Percentiles rank a stretch among this genome's conserved stretches.
These are phyloP conservation scores for Creontiades dilutus DNA, from an alignment of 2,888 invertebrate species.

Conservation along the genomic window DNA sequence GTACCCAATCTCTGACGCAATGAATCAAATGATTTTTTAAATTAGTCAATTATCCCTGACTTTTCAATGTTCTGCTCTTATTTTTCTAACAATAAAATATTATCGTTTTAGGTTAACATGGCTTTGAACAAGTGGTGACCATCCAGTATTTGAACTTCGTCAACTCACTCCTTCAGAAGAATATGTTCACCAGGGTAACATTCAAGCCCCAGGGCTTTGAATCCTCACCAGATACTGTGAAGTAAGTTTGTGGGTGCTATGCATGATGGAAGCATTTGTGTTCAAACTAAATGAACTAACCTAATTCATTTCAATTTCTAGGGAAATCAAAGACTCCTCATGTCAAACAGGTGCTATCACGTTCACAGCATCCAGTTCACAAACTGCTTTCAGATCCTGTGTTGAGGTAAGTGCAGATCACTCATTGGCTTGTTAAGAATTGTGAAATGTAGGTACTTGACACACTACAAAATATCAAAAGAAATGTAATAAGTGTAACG, in stretches of 20 bases:
- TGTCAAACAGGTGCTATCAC: conserved; percentile 38
- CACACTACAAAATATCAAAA: too few species aligned
- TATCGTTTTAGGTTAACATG: too few species aligned
- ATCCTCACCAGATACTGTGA: conserved; percentile 41
- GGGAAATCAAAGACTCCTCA: conserved; percentile 37
- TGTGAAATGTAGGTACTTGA: too few species aligned
- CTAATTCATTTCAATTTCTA: conserved; percentile 1
- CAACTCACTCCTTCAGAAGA: neutral
- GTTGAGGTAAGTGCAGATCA: conserved; percentile 5
- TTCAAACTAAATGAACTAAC: neutral
- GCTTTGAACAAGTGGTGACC: too few species aligned
- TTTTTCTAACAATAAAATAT: too few species aligned
- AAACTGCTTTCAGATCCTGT: conserved; percentile 53
- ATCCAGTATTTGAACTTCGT: too few species aligned
- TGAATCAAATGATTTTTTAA: too few species aligned
- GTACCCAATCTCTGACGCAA: too few species aligned
- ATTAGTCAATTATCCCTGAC: too few species aligned
- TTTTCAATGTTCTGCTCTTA: too few species aligned
- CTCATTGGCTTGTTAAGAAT: too few species aligned
- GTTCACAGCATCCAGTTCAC: neutral
- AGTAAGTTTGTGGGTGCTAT: neutral
- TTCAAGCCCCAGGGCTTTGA: conserved; percentile 20
- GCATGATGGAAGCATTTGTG: neutral
- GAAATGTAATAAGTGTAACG: too few species aligned
- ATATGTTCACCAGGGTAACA: conserved; percentile 31